phyloP scores from a whole-genome alignment of 2,797 vertebrate species.

The Spondyliosoma cantharus region DNA sequence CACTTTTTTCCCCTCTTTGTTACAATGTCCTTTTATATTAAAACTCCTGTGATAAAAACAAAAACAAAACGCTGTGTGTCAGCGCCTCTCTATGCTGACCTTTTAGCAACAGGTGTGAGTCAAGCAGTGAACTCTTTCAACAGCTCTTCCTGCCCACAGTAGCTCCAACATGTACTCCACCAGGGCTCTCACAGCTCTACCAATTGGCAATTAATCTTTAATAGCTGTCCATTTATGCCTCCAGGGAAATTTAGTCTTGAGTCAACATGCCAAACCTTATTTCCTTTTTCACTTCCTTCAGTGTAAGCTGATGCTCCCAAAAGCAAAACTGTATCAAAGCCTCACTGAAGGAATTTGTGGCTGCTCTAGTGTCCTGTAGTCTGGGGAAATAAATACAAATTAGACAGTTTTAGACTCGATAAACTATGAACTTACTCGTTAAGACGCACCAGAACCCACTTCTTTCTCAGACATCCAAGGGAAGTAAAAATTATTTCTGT shows the following conservation, averaged over 20 bases:
- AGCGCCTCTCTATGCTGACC: slow-evolving; percentile 13
- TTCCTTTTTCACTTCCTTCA: slow-evolving; percentile 74
- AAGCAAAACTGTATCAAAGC: slow-evolving; percentile 37
- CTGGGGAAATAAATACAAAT: neutral
- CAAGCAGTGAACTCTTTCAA: slow-evolving; percentile 7
- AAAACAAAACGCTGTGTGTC: slow-evolving; percentile 6
- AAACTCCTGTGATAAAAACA: slow-evolving; percentile 26
- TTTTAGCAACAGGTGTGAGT: slow-evolving; percentile 64
- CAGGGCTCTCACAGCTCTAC: slow-evolving; percentile 56
- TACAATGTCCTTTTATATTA: slow-evolving; percentile 23
- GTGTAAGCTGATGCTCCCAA: slow-evolving; percentile 57
- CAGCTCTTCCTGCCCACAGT: slow-evolving; percentile 34
- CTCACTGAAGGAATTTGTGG: slow-evolving; percentile 9
- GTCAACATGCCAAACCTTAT: slow-evolving; percentile 83
- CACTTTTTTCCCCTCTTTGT: slow-evolving; percentile 46
- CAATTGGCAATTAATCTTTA: slow-evolving; percentile 80
- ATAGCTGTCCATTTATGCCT: slow-evolving; percentile 77
- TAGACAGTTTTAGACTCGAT: neutral
- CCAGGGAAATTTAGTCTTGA: slow-evolving; percentile 77
- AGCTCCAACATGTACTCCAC: slow-evolving; percentile 48
- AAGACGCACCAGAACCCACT: slow-evolving; percentile 41
- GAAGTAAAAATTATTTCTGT: slow-evolving; percentile 54
- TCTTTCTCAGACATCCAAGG: slow-evolving; percentile 36
- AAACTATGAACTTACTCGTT: neutral
- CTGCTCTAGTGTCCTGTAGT: slow-evolving; percentile 9